These are phyloP conservation scores for Lutjanus erythropterus DNA, from an alignment of 2,113 vertebrate species.

Conservation along the genomic window DNA sequence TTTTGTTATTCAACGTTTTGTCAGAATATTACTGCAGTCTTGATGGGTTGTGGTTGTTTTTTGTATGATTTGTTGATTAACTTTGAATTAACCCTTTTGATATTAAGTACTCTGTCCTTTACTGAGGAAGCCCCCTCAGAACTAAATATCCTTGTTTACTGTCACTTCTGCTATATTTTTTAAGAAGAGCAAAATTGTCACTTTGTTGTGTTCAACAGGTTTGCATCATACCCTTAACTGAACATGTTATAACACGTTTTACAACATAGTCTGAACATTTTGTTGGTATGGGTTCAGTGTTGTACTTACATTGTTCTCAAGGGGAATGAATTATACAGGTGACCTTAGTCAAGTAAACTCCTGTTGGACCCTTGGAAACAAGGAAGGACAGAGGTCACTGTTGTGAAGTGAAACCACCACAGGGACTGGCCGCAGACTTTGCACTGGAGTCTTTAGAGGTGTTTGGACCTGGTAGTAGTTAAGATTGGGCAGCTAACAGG, in stretches of 20 bases:
- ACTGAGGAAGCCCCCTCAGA: too few relatives aligned
- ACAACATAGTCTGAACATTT: too few relatives aligned
- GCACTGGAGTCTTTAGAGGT: slow-evolving; percentile 40
- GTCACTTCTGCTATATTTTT: too few relatives aligned
- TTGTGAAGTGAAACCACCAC: slow-evolving; percentile 41
- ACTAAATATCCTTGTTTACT: too few relatives aligned
- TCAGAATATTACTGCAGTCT: background rate
- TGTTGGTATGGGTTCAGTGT: background rate
- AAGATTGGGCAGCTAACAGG: slow-evolving; percentile 50
- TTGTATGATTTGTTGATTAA: too few relatives aligned
- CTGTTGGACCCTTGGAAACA: slow-evolving; percentile 31
- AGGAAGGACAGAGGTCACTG: slow-evolving; percentile 47
- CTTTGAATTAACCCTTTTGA: too few relatives aligned
- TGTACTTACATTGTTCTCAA: background rate
- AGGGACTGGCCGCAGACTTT: slow-evolving; percentile 24
- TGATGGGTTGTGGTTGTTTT: background rate
- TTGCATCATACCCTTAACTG: background rate
- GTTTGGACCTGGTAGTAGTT: slow-evolving; percentile 76
- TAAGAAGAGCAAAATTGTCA: too few relatives aligned
- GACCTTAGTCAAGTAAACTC: slow-evolving; percentile 35
- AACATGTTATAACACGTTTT: background rate
- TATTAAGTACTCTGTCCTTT: too few relatives aligned
- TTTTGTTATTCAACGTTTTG: background rate
- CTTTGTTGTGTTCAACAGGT: background rate
- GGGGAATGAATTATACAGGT: slow-evolving; percentile 33